Conservation (phyloP, 2,797 vertebrate species). For the Hydrolagus colliei region DNA sequence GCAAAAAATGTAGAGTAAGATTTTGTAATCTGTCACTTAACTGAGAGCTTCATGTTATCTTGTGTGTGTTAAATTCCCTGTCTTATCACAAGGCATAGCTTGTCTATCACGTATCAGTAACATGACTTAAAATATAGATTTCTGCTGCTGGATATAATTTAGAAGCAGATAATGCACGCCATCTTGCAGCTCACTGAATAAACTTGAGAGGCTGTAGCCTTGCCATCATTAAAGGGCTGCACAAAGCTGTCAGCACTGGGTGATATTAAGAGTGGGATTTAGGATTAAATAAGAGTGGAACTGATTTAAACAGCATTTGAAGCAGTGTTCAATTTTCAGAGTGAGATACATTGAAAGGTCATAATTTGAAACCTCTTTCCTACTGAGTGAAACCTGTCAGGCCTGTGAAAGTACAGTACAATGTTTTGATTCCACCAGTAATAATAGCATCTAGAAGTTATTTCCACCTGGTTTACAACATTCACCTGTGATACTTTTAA, state of each 20-base stretch:
- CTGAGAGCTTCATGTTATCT: not conserved
- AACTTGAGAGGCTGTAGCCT: slow-evolving; percentile 5
- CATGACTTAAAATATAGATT: not conserved
- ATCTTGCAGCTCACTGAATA: not conserved
- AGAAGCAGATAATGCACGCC: not conserved
- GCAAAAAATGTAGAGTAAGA: not conserved
- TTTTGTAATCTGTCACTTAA: not conserved
- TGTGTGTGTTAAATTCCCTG: not conserved
- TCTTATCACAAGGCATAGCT: not conserved
- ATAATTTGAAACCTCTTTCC: too few relatives aligned
- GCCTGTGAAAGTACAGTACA: too few relatives aligned
- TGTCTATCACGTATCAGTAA: not conserved
- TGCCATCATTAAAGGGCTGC: not conserved
- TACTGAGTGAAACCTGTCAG: too few relatives aligned
- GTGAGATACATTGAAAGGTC: not conserved
- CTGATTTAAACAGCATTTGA: not conserved
- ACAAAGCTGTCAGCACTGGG: not conserved
- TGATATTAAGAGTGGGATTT: not conserved
- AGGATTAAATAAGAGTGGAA: not conserved
- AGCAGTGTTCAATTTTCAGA: not conserved
- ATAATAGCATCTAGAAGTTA: too few relatives aligned
- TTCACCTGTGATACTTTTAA: too few relatives aligned
- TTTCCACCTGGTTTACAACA: too few relatives aligned
- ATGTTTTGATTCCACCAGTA: too few relatives aligned
- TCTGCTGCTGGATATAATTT: not conserved